These are phyloP conservation scores for Leiothrix lutea DNA, from an alignment of 2,113 vertebrate genomes.

Conservation along the genomic window DNA sequence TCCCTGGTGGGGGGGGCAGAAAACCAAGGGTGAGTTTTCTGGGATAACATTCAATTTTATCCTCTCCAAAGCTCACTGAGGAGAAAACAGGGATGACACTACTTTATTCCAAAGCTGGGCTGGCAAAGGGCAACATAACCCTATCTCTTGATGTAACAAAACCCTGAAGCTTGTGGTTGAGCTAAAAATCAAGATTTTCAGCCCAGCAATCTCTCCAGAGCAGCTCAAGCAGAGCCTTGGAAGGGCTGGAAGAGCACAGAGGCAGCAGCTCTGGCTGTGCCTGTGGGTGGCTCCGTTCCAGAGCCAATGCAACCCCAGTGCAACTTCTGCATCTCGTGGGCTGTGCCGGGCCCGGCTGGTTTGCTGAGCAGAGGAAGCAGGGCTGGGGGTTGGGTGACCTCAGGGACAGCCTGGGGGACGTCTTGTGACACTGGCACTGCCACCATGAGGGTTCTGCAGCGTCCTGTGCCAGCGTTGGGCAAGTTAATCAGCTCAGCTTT, in stretches of 20 bases:
- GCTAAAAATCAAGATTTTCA: background rate
- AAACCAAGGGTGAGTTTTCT: rapidly evolving
- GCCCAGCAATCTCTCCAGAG: rapidly evolving
- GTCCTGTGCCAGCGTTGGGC: rapidly evolving
- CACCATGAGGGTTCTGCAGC: background rate
- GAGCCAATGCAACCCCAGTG: rapidly evolving
- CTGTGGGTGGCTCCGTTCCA: rapidly evolving
- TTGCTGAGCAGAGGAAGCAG: background rate
- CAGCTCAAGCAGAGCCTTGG: background rate
- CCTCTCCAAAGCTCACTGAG: rapidly evolving
- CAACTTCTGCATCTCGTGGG: background rate
- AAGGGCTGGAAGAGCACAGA: background rate
- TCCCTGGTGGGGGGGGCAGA: conserved; percentile 76
- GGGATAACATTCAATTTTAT: rapidly evolving
- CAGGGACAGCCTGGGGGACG: rapidly evolving
- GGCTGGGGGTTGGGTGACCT: background rate
- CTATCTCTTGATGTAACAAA: rapidly evolving
- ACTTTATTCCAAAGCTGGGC: background rate
- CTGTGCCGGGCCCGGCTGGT: background rate
- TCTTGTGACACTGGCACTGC: background rate
- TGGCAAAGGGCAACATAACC: rapidly evolving
- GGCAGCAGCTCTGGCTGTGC: background rate
- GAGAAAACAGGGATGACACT: rapidly evolving
- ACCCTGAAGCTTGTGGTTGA: rapidly evolving
- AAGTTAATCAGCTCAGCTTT: rapidly evolving